Base-by-base conservation (phyloP, 2,888 invertebrate species). In the Microctonus hyperodae region DNA sequence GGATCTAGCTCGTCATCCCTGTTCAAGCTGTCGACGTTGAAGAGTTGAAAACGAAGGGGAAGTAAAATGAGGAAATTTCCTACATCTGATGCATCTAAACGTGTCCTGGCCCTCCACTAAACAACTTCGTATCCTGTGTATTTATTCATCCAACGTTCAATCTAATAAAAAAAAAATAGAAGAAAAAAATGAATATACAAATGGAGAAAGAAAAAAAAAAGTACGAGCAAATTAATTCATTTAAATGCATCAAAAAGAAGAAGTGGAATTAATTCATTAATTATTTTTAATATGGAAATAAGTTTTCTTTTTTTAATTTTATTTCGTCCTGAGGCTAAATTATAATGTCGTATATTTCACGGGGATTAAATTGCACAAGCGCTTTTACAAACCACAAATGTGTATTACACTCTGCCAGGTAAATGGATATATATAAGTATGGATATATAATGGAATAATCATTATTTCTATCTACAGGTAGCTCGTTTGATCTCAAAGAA, bases 381-480 rank as follows among this genome's bases (percentile, higher is more conserved):
- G 16, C 44, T 20, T 44, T 44, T 16, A 9, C 44, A 16, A 3
- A 44, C 44, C 44, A 9, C 44, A 44, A 44, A 44, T 44, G 20
- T 44, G 9, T 20, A 55, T 23, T 40, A 40, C 22, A 33, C 28
- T 11, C 22, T 11, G 6, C 25, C n/a, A n/a, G n/a, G n/a, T n/a
- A 58, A 25, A 57, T 6, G 20, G 3, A 22, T 37, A 11, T 57
- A 23, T 37, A 44, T 28, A 31, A 48, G 44, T 11, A 44, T 59
- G n/a, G 11, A 50, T 62, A 25, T 56, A 23, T 37, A 33, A 51
- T 62, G n/a, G 16, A 16, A 7, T 44, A 44, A 16, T 44, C n/a
- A 44, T 44, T 44, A 44, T 44, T 59, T 11, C 63, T 65, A 44
- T 64, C 69, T 60, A 72, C 72, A 72, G 70, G 72, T 70, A 69